phyloP scores from a whole-genome alignment of 2,888 invertebrate species.

The Hedya salicella region DNA sequence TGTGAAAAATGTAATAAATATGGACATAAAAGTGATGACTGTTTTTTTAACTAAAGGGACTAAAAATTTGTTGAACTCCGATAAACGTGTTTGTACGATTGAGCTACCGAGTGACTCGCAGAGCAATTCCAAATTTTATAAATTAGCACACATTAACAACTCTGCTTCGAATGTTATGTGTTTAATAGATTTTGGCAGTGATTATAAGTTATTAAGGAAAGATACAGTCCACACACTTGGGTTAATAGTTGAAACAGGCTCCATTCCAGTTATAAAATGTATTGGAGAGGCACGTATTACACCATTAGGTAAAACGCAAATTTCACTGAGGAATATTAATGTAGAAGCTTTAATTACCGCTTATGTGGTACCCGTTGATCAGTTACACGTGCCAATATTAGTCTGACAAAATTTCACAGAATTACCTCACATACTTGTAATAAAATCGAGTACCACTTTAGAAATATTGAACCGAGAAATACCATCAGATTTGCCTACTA shows the following conservation, averaged over 20 bases:
- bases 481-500: neutral
- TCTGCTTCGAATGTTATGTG: no score
- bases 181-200: neutral
- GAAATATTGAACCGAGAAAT: neutral
- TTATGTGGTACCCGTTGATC: neutral
- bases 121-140: neutral
- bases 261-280: neutral
- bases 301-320: neutral
- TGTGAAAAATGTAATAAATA: constrained; percentile 21
- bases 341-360: neutral
- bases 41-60: neutral
- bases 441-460: neutral
- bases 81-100: neutral
- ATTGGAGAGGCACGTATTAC: neutral
- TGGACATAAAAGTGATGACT: constrained; percentile 18
- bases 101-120: neutral
- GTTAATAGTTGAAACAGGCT: neutral
- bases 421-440: no score
- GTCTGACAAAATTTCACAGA: neutral
- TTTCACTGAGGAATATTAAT: neutral
- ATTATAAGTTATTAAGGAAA: neutral
- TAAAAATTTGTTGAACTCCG: neutral
- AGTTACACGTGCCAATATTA: neutral
- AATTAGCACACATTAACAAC: neutral
- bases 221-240: neutral